Conservation (phyloP, 2,888 invertebrate genomes). For the Drymonia ruficornis region DNA sequence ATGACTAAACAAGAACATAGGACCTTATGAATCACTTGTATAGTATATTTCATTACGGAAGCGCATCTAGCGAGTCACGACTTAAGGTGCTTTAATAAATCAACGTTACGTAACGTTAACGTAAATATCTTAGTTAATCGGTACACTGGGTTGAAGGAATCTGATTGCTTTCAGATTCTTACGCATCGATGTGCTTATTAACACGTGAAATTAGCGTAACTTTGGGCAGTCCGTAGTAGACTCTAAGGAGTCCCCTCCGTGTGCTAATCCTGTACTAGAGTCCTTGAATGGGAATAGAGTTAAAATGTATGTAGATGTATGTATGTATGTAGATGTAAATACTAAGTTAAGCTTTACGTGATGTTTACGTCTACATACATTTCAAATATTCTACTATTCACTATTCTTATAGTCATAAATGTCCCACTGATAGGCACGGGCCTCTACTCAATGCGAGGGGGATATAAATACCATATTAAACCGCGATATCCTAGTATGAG, state of each 20-base stretch:
- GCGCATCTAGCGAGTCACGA: constrained; percentile 48
- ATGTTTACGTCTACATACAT: no score
- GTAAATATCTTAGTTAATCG: background rate
- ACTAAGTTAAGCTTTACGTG: no score
- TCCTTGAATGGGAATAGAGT: no score
- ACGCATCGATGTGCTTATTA: constrained; percentile 29
- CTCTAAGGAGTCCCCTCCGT: no score
- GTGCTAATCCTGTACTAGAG: constrained; percentile 2
- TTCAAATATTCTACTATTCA: no score
- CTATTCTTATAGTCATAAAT: no score
- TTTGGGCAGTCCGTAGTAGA: background rate
- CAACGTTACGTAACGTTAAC: constrained; percentile 7
- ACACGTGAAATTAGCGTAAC: constrained; percentile 32
- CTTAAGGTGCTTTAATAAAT: constrained; percentile 40
- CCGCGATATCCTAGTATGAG: no score
- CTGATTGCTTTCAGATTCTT: background rate
- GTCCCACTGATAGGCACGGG: no score
- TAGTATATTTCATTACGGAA: constrained; percentile 51
- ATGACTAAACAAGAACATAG: constrained; percentile 44
- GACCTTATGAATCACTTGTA: constrained; percentile 44
- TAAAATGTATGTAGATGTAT: no score
- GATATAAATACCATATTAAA: no score
- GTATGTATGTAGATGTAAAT: no score
- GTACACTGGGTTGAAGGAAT: background rate
- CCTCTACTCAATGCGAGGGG: no score